Conservation (phyloP, 2,888 invertebrate species). For the Pantelozetes paolii region DNA sequence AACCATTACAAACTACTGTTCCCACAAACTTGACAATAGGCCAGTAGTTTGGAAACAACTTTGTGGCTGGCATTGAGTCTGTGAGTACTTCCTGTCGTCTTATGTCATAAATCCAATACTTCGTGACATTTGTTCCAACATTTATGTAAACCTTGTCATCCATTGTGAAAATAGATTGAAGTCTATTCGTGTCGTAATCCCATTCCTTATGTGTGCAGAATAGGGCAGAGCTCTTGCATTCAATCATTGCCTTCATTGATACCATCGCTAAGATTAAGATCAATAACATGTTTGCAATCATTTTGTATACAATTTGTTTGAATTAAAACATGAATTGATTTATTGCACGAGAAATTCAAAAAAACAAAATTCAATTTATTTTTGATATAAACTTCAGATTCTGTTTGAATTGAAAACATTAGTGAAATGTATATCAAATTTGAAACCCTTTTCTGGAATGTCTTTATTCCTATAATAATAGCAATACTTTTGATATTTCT, state of each 20-base stretch:
- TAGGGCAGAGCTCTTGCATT: not conserved
- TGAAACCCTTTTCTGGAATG: no score
- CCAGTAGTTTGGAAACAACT: not conserved
- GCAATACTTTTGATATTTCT: no score
- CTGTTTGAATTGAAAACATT: no score
- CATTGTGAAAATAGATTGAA: not conserved
- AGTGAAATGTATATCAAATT: no score
- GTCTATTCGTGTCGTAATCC: not conserved
- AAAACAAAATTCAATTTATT: no score
- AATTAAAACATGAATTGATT: no score
- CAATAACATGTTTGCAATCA: no score
- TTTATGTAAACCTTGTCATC: not conserved
- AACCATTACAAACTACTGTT: not conserved
- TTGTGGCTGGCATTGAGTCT: not conserved
- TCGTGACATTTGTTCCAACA: not conserved
- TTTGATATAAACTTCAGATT: no score
- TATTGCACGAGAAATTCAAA: no score
- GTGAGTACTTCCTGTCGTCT: not conserved
- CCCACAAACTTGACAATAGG: not conserved
- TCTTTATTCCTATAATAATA: no score
- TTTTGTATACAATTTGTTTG: no score
- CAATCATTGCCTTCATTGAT: not conserved
- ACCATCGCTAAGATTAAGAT: no score
- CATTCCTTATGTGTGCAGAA: not conserved
- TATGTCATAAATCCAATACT: conserved; percentile 3